Base-by-base conservation (phyloP, 2,113 vertebrate species). In the Butorides virescens region DNA sequence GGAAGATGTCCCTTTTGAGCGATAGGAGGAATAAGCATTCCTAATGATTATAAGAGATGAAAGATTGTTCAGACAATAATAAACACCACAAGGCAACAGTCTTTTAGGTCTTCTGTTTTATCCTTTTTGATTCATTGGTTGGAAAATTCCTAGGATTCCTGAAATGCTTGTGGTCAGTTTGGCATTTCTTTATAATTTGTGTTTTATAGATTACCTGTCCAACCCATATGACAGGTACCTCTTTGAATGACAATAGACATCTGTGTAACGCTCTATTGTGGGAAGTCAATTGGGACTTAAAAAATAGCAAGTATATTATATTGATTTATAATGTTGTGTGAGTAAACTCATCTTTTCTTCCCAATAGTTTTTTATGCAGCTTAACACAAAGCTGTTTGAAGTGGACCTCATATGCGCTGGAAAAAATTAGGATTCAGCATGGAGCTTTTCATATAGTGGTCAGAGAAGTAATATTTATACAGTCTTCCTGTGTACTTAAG, bases 101-200 rank as follows among this genome's bases (percentile, higher is more conserved):
- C 6, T 89, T 62, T 78, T 68, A 47, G 25, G 46, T 59, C 56
- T 65, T 47, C 30, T 79, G 58, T 46, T 75, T 91, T 94, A 66
- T 63, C 37, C 32, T 61, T 75, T 91, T 94, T 96, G 80, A 74
- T 95, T 96, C 39, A 39, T 52, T 58, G 30, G 8, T 92, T 94
- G 94, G 83, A 92, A 96, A 96, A 97, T 95, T 94, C 91, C 72
- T 62, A 95, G 80, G 83, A 88, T 88, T 97, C 79, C 73, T 96
- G 93, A 97, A 96, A 97, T 95, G 49, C 56, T 88, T 96, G 82
- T 93, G 87, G 90, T 85, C 59, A 93, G 65, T 93, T 93, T 95
- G 94, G 78, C 78, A 97, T 97, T 98, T 98, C 93, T 91, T 89
- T 91, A 39, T 75, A 84, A 96, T 91, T 74, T 88, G 71, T 80